These are phyloP conservation scores for Ochotona curzoniae DNA, from an alignment of 2,113 vertebrate species.

Conservation along the genomic window DNA sequence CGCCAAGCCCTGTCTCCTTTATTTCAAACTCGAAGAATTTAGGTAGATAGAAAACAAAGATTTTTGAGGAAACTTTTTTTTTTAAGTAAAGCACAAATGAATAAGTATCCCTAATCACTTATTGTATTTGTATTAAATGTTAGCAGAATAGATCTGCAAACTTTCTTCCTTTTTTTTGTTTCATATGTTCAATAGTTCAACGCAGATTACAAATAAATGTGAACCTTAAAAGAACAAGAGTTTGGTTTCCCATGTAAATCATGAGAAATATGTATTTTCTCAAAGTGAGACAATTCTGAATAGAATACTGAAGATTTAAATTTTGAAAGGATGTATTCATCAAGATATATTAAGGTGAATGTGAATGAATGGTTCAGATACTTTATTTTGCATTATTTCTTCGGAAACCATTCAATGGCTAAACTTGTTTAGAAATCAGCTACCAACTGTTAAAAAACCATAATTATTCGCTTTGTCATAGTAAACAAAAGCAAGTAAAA, in stretches of 20 bases:
- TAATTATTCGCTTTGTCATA: neutral
- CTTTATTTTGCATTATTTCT: neutral
- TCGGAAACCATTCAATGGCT: neutral
- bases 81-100: neutral
- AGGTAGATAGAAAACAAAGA: neutral
- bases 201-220: neutral
- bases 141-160: neutral
- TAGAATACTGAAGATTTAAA: neutral
- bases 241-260: neutral
- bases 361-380: neutral
- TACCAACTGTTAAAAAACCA: neutral
- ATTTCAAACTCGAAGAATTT: neutral
- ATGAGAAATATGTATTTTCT: neutral
- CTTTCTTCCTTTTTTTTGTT: neutral
- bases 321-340: neutral
- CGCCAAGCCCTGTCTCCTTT: neutral
- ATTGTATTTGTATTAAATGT: neutral
- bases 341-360: neutral
- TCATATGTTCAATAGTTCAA: neutral
- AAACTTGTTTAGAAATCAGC: neutral
- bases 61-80: neutral
- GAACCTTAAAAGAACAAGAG: neutral
- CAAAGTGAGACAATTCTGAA: neutral
- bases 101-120: neutral
- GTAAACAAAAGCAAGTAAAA: neutral